A percentile compares a stretch with the other conserved stretches of the same genome.
phyloP scores from a whole-genome alignment of 2,888 invertebrate species.

The Leptopilina syphax region DNA sequence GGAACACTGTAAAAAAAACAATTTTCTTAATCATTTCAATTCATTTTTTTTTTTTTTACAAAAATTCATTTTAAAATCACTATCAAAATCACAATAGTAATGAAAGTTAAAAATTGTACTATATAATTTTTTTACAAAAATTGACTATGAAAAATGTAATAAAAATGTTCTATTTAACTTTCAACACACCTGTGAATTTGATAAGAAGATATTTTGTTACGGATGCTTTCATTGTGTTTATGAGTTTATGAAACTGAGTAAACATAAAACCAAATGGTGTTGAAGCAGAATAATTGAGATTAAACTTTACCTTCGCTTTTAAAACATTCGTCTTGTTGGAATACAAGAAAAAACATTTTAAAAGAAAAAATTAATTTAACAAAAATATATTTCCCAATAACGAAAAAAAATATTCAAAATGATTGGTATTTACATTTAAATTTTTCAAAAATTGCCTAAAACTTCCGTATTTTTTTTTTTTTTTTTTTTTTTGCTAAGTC shows the following conservation, averaged over 20 bases:
- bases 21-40: neutral
- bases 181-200: conserved; percentile 4
- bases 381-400: too few relatives aligned
- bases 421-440: too few relatives aligned
- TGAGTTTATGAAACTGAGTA: conserved; percentile 23
- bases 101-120: too few relatives aligned
- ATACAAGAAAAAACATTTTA: neutral
- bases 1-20: conserved; percentile 80
- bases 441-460: conserved; percentile 43
- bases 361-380: neutral
- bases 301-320: conserved; percentile 29
- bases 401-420: too few relatives aligned
- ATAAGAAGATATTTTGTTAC: conserved; percentile 19
- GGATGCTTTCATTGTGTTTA: conserved; percentile 8
- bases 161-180: neutral
- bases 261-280: conserved; percentile 20
- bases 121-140: too few relatives aligned
- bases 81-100: too few relatives aligned
- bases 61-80: neutral
- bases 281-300: conserved; percentile 19
- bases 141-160: too few relatives aligned
- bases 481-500: neutral
- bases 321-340: neutral
- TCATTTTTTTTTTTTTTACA: neutral
- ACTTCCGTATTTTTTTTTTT: neutral